phyloP scores from a whole-genome alignment of 2,888 invertebrate genomes.

The Coecobrya sp. region DNA sequence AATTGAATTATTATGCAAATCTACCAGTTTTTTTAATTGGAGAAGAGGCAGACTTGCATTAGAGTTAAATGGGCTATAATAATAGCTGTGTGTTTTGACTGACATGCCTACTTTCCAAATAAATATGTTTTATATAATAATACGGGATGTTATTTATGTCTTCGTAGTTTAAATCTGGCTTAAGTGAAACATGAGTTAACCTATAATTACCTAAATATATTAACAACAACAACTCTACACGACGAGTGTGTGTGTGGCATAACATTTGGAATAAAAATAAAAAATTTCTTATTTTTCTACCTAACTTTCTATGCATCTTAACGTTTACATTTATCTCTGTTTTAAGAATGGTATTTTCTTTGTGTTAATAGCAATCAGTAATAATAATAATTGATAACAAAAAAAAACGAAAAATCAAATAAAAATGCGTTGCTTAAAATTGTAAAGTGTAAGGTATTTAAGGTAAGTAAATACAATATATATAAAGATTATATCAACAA shows the following conservation, averaged over 20 bases:
- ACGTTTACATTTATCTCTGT: conserved; percentile 44
- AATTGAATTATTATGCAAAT: too few species aligned
- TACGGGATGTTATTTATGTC: neutral
- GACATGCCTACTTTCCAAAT: neutral
- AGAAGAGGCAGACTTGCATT: conserved; percentile 6
- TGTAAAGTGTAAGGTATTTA: neutral
- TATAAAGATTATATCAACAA: conserved; percentile 53
- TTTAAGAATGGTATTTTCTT: conserved; percentile 56
- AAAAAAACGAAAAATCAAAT: conserved; percentile 47
- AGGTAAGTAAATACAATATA: too few species aligned
- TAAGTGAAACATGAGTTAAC: neutral
- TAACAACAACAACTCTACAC: conserved; percentile 34
- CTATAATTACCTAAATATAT: neutral
- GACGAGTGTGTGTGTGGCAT: conserved; percentile 71
- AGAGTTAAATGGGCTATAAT: too few species aligned
- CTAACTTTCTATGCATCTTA: conserved; percentile 23
- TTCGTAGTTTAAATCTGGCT: too few species aligned
- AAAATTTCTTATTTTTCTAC: conserved; percentile 56
- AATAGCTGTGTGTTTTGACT: too few species aligned
- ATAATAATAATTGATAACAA: conserved; percentile 25
- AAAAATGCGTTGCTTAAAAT: conserved; percentile 52
- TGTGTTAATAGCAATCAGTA: conserved; percentile 33
- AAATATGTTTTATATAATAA: neutral
- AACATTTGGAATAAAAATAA: conserved; percentile 76
- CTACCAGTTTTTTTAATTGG: neutral